These are phyloP conservation scores for Takifugu bimaculatus DNA, from an alignment of 2,113 vertebrate genomes.

Conservation along the genomic window DNA sequence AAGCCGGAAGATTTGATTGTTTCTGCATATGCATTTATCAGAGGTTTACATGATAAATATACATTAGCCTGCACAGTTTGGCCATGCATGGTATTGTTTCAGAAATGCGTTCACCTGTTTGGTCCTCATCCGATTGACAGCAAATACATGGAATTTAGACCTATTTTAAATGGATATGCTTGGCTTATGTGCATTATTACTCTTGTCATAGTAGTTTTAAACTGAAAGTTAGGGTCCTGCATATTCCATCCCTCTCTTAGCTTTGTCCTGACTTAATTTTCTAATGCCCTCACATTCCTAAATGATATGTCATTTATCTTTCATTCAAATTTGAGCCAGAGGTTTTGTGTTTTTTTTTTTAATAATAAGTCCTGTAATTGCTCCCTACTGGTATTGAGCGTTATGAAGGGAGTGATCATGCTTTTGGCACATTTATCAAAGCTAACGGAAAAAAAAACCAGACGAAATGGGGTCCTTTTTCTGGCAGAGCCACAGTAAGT, in stretches of 20 bases:
- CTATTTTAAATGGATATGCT: not conserved
- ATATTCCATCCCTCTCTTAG: constrained; percentile 14
- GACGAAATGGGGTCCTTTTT: constrained; percentile 62
- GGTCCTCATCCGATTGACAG: constrained; percentile 60
- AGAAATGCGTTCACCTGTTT: constrained; percentile 63
- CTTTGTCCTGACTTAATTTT: constrained; percentile 42
- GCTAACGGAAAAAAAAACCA: constrained; percentile 58
- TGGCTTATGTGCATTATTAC: constrained; percentile 12
- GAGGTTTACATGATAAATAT: constrained; percentile 78
- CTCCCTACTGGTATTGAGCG: constrained; percentile 71
- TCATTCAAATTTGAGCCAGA: constrained; percentile 57
- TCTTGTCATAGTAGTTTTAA: constrained; percentile 23
- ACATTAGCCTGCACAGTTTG: constrained; percentile 58
- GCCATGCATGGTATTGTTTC: constrained; percentile 70
- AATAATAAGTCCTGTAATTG: constrained; percentile 77
- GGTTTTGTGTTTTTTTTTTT: constrained; percentile 35
- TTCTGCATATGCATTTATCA: constrained; percentile 76
- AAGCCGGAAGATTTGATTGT: constrained; percentile 71
- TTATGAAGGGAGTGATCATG: constrained; percentile 75
- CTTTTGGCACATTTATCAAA: constrained; percentile 89
- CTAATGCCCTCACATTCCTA: constrained; percentile 37
- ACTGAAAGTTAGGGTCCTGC: not conserved
- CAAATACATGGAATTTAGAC: constrained; percentile 51
- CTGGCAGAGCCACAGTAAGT: constrained; percentile 82
- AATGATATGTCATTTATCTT: constrained; percentile 66